These are phyloP conservation scores for Neosilurus hyrtlii DNA, from an alignment of 2,797 vertebrate species.

Conservation along the genomic window DNA sequence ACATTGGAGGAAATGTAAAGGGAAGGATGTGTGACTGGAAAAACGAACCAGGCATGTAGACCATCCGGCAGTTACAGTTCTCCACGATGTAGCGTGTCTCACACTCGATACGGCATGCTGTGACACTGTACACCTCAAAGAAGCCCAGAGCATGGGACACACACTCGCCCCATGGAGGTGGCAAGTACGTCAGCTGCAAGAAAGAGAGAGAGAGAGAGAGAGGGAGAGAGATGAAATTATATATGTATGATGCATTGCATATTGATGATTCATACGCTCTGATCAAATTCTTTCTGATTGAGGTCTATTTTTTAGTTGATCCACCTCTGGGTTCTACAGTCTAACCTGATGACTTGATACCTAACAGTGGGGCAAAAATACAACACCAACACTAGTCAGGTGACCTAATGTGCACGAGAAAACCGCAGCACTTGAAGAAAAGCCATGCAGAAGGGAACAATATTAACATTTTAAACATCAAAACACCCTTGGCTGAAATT, in stretches of 20 bases:
- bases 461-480: too few species aligned
- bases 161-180: conserved; percentile 95
- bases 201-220: background rate
- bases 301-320: too few species aligned
- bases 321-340: too few species aligned
- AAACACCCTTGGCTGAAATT: too few species aligned
- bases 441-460: too few species aligned
- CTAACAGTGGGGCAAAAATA: too few species aligned
- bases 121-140: conserved; percentile 93
- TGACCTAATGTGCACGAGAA: too few species aligned
- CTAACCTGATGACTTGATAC: too few species aligned
- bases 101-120: conserved; percentile 95
- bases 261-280: too few species aligned
- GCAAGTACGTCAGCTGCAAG: conserved; percentile 90
- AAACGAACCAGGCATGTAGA: conserved; percentile 92
- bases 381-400: too few species aligned
- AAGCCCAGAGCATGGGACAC: conserved; percentile 88
- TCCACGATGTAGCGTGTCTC: conserved; percentile 97
- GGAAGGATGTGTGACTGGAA: background rate
- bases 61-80: conserved; percentile 98
- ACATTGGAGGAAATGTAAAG: background rate
- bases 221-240: background rate
- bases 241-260: background rate
- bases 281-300: too few species aligned
- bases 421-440: too few species aligned